phyloP scores from a whole-genome alignment of 2,113 vertebrate species.

The Eira barbara region DNA sequence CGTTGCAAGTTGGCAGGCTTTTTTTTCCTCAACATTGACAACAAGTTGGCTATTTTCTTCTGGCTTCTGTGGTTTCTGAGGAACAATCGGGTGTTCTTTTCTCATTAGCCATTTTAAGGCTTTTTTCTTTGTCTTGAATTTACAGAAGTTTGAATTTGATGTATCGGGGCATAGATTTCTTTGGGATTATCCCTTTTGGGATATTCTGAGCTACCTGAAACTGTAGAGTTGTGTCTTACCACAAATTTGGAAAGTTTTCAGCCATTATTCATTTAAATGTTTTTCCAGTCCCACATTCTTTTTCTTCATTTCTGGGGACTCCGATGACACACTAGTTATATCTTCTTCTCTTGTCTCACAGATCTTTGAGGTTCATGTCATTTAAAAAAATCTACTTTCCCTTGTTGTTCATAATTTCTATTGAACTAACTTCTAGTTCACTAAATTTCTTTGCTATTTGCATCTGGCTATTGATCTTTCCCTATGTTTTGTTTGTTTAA shows the following conservation, averaged over 20 bases:
- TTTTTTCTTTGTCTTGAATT: not conserved
- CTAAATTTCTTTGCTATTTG: not conserved
- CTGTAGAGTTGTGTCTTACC: not conserved
- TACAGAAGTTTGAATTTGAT: not conserved
- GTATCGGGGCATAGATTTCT: not conserved
- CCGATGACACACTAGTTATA: not conserved
- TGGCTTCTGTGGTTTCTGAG: not conserved
- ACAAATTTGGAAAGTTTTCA: not conserved
- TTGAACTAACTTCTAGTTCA: not conserved
- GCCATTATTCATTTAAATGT: not conserved
- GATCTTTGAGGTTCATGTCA: not conserved
- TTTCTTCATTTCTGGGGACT: not conserved
- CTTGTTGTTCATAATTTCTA: not conserved
- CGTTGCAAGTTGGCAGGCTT: not conserved
- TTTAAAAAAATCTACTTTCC: not conserved
- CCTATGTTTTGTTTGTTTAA: not conserved
- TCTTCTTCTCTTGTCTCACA: not conserved
- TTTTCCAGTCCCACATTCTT: not conserved
- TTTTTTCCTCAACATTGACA: not conserved
- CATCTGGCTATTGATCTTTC: not conserved
- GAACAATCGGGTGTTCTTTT: not conserved
- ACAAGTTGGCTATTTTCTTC: not conserved
- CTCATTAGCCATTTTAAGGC: not conserved
- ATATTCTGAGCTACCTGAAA: not conserved
- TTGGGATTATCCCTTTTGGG: not conserved